Evolutionary conservation across 2,113 vertebrate genomes (phyloP).

Genomic region (Myotis lucifugus): DNA sequence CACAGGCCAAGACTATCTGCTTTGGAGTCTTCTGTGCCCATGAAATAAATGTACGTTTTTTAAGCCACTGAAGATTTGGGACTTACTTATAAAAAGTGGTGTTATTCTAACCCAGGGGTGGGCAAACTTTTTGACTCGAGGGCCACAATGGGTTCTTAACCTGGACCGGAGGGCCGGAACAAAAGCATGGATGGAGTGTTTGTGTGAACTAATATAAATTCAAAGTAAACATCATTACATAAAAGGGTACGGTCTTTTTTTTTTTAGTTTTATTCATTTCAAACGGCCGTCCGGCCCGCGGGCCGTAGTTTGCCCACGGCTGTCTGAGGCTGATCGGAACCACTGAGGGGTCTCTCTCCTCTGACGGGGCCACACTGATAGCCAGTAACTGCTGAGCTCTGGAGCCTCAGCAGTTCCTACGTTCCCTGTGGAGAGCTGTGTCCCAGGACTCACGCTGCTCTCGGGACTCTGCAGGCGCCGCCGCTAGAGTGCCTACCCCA

Average conservation of each 20-base stretch:
- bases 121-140: no score
- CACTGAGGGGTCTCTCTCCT: background rate
- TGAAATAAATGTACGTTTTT: background rate
- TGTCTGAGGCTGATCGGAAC: background rate
- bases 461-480: background rate
- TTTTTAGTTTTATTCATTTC: no score
- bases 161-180: no score
- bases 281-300: no score
- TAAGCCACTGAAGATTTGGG: background rate
- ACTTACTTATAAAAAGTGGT: background rate
- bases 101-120: background rate
- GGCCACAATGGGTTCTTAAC: no score
- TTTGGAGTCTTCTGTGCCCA: background rate
- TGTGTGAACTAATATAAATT: no score
- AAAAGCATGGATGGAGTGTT: no score
- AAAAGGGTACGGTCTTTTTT: no score
- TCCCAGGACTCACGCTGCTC: background rate
- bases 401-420: background rate
- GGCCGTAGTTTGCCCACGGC: no score
- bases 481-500: accelerated
- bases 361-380: background rate
- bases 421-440: background rate
- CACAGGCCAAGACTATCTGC: background rate
- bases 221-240: no score
- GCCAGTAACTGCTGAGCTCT: no score